Percentiles rank a stretch among this genome's conserved stretches.
Conservation (phyloP, 1,140 invertebrate genomes). For the Limonius californicus region DNA sequence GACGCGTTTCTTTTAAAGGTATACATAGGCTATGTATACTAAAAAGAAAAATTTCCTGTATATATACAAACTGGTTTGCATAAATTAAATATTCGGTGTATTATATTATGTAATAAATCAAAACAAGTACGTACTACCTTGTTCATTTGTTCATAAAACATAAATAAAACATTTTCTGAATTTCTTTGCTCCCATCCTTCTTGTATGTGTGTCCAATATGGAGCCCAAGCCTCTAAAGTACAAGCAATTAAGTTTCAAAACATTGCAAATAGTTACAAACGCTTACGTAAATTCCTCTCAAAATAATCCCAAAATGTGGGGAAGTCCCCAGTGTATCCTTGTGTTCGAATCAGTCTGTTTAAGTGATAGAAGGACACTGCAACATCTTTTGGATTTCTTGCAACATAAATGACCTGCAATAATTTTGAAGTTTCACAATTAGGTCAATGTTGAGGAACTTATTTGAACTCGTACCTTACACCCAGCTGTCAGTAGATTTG, state of each 20-base stretch:
- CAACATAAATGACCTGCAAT: slow-evolving; percentile 68
- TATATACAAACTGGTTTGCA: too few species aligned
- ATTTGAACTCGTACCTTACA: slow-evolving; percentile 53
- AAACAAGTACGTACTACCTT: slow-evolving; percentile 28
- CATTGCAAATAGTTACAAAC: too few species aligned
- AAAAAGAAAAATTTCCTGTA: too few species aligned
- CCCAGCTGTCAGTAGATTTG: slow-evolving; percentile 54
- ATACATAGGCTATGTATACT: too few species aligned
- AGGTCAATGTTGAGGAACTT: neutral
- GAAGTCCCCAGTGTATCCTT: slow-evolving; percentile 70
- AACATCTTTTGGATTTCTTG: too few species aligned
- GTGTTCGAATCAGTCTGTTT: slow-evolving; percentile 65
- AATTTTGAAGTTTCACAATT: neutral
- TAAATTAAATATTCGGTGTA: neutral
- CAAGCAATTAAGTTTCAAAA: neutral
- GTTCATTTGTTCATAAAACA: too few species aligned
- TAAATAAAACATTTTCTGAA: slow-evolving; percentile 67
- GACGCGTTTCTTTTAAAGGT: too few species aligned
- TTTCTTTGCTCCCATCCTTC: slow-evolving; percentile 65
- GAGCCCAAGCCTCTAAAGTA: slow-evolving; percentile 65
- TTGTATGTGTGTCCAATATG: slow-evolving; percentile 70
- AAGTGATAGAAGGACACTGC: slow-evolving; percentile 73
- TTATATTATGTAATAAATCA: too few species aligned
- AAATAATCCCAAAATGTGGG: slow-evolving; percentile 74
- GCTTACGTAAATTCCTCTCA: slow-evolving; percentile 65